Evolutionary conservation across 2,888 invertebrate genomes (phyloP), one percentile per base, ranked within the genome.

Genomic region (Beris morrisii): DNA sequence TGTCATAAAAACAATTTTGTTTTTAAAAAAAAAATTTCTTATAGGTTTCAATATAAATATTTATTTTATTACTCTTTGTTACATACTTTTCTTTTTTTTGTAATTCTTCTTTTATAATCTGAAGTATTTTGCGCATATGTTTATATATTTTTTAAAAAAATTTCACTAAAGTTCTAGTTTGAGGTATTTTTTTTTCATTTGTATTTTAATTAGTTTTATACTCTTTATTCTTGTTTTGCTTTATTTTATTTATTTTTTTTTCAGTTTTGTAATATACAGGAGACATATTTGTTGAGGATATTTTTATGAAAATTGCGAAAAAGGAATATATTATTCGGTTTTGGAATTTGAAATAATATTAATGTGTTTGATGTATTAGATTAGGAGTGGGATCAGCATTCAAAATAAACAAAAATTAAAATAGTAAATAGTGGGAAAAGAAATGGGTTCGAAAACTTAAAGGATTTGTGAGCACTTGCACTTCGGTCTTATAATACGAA

Each of bases 111-210:
- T 67, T 67, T 65, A 66, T 69, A 63, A 68, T 58, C 55, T 44
- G 59, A 66, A 44, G 48, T 45, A 56, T 54, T 54, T 54, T 38
- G 38, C 38, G 38, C 38, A 32, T 63, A 22, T 67, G 15, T 67
- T 73, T 72, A 74, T 72, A 72, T 75, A 70, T 70, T 72, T 70
- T 22, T 71, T 72, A 72, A 76, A 75, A 76, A 76, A 77, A 77
- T 78, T 77, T 77, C 74, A 74, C 77, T 77, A 77, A 70, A 75
- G 75, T 69, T 76, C 74, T 74, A 75, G 76, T 73, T 74, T 78
- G 76, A 77, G 78, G 78, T 77, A 77, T 76, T 73, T 74, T 75
- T 74, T 76, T 74, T 72, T 75, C 68, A 75, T 75, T 43, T 43
- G 75, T 75, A 65, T 64, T 52, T 52, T 68, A 59, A 61, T 73